Evolutionary conservation across 2,888 invertebrate species (phyloP).

Genomic region (Volucella bombylans): DNA sequence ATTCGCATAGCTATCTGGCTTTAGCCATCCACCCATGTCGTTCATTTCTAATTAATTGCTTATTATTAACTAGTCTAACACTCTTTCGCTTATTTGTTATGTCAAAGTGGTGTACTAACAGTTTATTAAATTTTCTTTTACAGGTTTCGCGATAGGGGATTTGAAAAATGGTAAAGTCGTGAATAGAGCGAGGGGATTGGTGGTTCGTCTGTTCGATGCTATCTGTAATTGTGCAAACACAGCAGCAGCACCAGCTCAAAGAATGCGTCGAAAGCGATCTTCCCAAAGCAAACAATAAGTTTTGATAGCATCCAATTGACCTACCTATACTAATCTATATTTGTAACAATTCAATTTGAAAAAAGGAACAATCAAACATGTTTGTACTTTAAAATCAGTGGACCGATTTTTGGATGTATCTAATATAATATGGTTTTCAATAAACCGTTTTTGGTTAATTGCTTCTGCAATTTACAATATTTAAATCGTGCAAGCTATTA

Average conservation of each 20-base stretch:
- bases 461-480: slow-evolving; percentile 36
- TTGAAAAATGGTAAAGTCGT: slow-evolving; percentile 85
- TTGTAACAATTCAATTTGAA: slow-evolving; percentile 11
- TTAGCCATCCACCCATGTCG: slow-evolving; percentile 18
- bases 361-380: slow-evolving; percentile 60
- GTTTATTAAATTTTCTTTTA: slow-evolving; percentile 2
- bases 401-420: slow-evolving; percentile 38
- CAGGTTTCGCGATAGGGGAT: slow-evolving; percentile 82
- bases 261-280: slow-evolving; percentile 79
- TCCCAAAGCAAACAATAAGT: slow-evolving; percentile 70
- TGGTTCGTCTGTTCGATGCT: slow-evolving; percentile 85
- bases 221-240: slow-evolving; percentile 87
- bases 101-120: too few species aligned
- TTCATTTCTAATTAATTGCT: slow-evolving; percentile 23
- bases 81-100: background rate
- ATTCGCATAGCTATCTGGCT: background rate
- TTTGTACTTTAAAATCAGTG: slow-evolving; percentile 23
- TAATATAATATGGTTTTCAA: slow-evolving; percentile 29
- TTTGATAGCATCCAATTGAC: background rate
- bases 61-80: slow-evolving; percentile 60
- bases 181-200: slow-evolving; percentile 85
- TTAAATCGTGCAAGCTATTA: slow-evolving; percentile 37
- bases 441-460: slow-evolving; percentile 28
- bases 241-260: slow-evolving; percentile 84
- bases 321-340: slow-evolving; percentile 3